Percentiles rank a stretch among this genome's conserved stretches.
phyloP scores from a whole-genome alignment of 1,140 invertebrate genomes.

The Drosophila eugracilis region DNA sequence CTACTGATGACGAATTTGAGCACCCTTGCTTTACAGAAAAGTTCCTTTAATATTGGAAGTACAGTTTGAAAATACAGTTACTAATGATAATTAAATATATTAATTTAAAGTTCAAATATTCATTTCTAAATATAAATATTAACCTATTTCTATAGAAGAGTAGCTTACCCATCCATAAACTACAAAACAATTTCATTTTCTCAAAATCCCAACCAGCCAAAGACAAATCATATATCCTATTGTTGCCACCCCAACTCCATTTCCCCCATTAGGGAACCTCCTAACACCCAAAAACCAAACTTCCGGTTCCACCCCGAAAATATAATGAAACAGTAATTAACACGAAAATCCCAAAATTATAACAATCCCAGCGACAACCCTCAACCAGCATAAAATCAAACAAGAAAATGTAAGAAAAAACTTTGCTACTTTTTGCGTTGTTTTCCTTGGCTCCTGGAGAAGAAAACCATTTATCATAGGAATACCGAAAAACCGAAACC shows the following conservation, averaged over 20 bases:
- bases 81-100: too few relatives aligned
- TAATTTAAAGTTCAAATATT: too few relatives aligned
- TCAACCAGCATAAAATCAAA: slow-evolving; percentile 49
- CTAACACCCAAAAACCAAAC: slow-evolving; percentile 28
- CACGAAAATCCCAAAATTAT: slow-evolving; percentile 82
- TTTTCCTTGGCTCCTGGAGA: slow-evolving; percentile 47
- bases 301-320: slow-evolving; percentile 51
- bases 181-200: slow-evolving; percentile 8
- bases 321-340: slow-evolving; percentile 80
- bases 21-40: too few relatives aligned
- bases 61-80: too few relatives aligned
- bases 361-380: slow-evolving; percentile 63
- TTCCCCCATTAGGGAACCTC: slow-evolving; percentile 20
- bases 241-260: slow-evolving; percentile 14
- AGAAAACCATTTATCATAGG: slow-evolving; percentile 75
- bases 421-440: slow-evolving; percentile 51
- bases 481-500: slow-evolving; percentile 29
- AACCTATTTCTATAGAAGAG: too few relatives aligned
- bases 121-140: too few relatives aligned
- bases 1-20: too few relatives aligned
- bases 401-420: slow-evolving; percentile 30
- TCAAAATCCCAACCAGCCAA: not conserved
- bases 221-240: not conserved
- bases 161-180: not conserved
- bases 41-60: too few relatives aligned